Evolutionary conservation across 2,113 vertebrate genomes (phyloP).

Genomic region (Tupaia tana): DNA sequence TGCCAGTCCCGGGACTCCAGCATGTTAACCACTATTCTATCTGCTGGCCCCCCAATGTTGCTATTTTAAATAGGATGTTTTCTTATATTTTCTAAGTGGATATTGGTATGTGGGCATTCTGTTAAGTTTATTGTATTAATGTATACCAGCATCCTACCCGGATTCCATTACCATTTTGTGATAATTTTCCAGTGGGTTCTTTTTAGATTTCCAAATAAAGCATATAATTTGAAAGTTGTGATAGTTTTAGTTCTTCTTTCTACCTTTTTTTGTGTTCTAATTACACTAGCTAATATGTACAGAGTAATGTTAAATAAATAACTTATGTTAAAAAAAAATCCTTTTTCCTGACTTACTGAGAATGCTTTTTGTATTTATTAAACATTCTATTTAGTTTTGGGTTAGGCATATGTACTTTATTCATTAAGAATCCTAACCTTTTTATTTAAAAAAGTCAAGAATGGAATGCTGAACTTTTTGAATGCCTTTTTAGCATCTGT

Average conservation of each 20-base stretch:
- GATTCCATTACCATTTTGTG: background rate
- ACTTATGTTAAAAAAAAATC: background rate
- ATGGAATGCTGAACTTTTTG: background rate
- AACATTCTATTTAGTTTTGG: background rate
- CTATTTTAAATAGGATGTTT: too few relatives aligned
- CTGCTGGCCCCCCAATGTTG: too few relatives aligned
- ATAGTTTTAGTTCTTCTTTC: too few relatives aligned
- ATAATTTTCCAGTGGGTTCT: conserved; percentile 9
- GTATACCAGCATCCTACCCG: background rate
- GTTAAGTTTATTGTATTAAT: conserved; percentile 29
- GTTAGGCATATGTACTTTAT: background rate
- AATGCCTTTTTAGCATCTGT: background rate
- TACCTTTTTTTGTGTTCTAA: too few relatives aligned
- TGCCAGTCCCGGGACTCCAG: too few relatives aligned
- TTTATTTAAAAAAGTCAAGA: background rate
- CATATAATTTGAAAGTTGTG: too few relatives aligned
- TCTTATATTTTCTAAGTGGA: conserved; percentile 15
- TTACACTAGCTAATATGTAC: background rate
- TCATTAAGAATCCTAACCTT: too few relatives aligned
- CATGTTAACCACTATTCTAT: too few relatives aligned
- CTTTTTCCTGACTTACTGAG: background rate
- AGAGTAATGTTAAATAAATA: conserved; percentile 12
- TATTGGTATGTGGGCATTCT: background rate
- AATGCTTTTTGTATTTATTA: background rate
- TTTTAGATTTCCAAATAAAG: too few relatives aligned